These are phyloP conservation scores for Julus scandinavius DNA, from an alignment of 2,888 invertebrate species.

Conservation along the genomic window DNA sequence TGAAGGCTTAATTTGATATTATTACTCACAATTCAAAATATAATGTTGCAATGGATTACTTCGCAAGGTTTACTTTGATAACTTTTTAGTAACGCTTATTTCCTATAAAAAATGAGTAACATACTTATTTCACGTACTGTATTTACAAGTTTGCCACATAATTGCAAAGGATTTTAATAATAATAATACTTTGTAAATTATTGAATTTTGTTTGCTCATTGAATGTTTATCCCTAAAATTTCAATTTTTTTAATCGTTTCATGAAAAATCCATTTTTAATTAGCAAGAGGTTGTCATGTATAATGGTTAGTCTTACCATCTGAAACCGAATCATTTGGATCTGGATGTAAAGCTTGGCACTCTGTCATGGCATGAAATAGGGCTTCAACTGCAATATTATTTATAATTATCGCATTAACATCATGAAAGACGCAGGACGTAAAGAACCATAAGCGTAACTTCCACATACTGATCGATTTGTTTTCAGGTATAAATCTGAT, in stretches of 20 bases:
- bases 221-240: too few species aligned
- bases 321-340: constrained; percentile 74
- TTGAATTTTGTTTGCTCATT: too few species aligned
- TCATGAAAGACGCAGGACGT: background rate
- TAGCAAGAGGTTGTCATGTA: constrained; percentile 63
- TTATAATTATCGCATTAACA: background rate
- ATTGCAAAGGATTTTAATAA: too few species aligned
- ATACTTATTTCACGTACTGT: too few species aligned
- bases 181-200: too few species aligned
- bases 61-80: too few species aligned
- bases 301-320: background rate
- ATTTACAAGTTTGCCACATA: too few species aligned
- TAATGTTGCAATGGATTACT: too few species aligned
- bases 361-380: constrained; percentile 81
- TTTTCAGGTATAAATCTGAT: constrained; percentile 78
- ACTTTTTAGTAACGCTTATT: too few species aligned
- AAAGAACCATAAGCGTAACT: background rate
- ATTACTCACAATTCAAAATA: too few species aligned
- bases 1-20: background rate
- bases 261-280: constrained; percentile 59
- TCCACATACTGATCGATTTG: constrained; percentile 67
- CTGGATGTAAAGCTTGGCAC: constrained; percentile 84
- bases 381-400: constrained; percentile 69
- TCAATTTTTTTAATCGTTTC: too few species aligned
- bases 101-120: too few species aligned